These are phyloP conservation scores for Nephrocerus scutellatus DNA, from an alignment of 2,888 invertebrate genomes.

Conservation along the genomic window DNA sequence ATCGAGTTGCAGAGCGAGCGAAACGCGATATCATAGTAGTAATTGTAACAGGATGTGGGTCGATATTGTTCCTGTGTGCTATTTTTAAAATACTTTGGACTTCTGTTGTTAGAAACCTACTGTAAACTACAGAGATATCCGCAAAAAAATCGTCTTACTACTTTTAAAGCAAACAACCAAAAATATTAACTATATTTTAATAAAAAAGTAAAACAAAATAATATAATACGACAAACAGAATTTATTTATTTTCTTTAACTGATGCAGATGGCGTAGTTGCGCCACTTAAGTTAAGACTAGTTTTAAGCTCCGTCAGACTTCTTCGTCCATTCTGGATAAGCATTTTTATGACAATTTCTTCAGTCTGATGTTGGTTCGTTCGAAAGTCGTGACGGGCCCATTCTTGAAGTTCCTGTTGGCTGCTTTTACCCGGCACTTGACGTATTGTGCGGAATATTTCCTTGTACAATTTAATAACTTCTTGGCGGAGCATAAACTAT, in stretches of 20 bases:
- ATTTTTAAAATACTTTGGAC: slow-evolving; percentile 53
- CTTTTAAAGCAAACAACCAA: no score
- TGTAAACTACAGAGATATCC: slow-evolving; percentile 19
- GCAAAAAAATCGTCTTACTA: neutral
- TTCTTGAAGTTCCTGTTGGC: slow-evolving; percentile 58
- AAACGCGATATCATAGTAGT: slow-evolving; percentile 59
- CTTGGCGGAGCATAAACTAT: slow-evolving; percentile 76
- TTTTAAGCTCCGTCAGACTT: slow-evolving; percentile 61
- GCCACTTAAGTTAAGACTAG: slow-evolving; percentile 55
- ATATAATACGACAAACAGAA: no score
- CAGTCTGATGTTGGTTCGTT: slow-evolving; percentile 61
- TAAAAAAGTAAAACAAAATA: no score
- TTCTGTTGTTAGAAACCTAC: slow-evolving; percentile 36
- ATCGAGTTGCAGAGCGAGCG: slow-evolving; percentile 51
- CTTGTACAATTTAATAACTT: slow-evolving; percentile 69
- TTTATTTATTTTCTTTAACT: slow-evolving; percentile 8
- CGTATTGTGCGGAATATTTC: slow-evolving; percentile 63
- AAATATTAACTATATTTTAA: no score
- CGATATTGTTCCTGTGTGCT: slow-evolving; percentile 60
- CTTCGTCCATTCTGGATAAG: slow-evolving; percentile 63
- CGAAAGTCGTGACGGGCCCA: slow-evolving; percentile 73
- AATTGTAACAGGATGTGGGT: slow-evolving; percentile 65
- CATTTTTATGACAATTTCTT: slow-evolving; percentile 67
- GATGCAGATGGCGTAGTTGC: slow-evolving; percentile 16
- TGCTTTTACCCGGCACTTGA: slow-evolving; percentile 58